These are phyloP conservation scores for Vanessa tameamea DNA, from an alignment of 1,140 invertebrate genomes.

Conservation along the genomic window DNA sequence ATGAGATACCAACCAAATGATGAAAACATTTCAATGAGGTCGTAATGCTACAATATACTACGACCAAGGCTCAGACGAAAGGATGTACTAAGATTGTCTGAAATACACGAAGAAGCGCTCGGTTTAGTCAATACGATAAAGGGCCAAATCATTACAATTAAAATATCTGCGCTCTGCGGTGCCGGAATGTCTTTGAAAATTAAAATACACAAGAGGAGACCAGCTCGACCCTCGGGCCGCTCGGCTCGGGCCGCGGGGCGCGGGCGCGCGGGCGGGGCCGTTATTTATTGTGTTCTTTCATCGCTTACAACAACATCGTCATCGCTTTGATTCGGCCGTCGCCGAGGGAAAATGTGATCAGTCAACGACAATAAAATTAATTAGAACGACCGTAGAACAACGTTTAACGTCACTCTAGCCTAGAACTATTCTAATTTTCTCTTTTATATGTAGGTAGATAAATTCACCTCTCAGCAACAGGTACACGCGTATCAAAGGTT, in stretches of 20 bases:
- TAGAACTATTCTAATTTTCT: not conserved
- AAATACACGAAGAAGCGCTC: constrained; percentile 17
- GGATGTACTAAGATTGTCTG: not conserved
- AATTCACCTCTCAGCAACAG: too few relatives aligned
- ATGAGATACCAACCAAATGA: not conserved
- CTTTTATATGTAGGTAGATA: not conserved
- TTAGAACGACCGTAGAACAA: constrained; percentile 8
- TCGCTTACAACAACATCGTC: constrained; percentile 22
- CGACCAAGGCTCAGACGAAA: not conserved
- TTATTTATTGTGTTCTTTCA: constrained; percentile 43
- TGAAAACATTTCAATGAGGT: not conserved
- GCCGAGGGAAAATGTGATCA: constrained; percentile 33
- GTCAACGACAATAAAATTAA: constrained; percentile 32
- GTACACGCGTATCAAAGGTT: too few relatives aligned
- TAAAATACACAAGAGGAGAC: constrained; percentile 37
- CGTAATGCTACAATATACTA: not conserved
- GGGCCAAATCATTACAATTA: constrained; percentile 68
- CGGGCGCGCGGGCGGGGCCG: not conserved
- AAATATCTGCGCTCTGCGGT: constrained; percentile 52
- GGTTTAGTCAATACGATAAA: constrained; percentile 54
- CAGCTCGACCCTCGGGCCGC: not conserved
- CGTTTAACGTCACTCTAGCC: constrained; percentile 3
- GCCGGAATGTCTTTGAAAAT: constrained; percentile 64
- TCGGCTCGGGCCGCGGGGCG: too few relatives aligned
- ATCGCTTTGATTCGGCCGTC: constrained; percentile 26